Evolutionary conservation across 1,140 invertebrate genomes (phyloP).

Genomic region (Adelges cooleyi): DNA sequence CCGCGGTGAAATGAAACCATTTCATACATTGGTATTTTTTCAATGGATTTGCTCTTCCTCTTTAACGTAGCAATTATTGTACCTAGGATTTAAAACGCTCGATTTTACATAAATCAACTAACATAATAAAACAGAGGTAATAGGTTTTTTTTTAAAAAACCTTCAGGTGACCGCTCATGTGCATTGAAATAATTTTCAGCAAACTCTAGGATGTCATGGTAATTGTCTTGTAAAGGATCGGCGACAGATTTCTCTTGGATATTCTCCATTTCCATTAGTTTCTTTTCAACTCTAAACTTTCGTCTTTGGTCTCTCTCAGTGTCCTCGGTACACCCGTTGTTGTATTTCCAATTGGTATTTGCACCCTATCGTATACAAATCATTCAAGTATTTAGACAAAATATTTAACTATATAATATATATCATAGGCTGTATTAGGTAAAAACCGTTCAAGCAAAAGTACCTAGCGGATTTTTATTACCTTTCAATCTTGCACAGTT

Average conservation of each 20-base stretch:
- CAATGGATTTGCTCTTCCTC: constrained; percentile 61
- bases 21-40: constrained; percentile 76
- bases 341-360: constrained; percentile 4
- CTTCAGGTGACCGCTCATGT: constrained; percentile 52
- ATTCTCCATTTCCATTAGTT: constrained; percentile 60
- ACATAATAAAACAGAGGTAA: background rate
- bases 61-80: constrained; percentile 83
- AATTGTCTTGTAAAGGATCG: constrained; percentile 36
- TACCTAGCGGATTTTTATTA: too few species aligned
- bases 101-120: too few species aligned
- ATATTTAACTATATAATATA: too few species aligned
- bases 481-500: too few species aligned
- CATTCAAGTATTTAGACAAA: too few species aligned
- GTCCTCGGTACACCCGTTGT: constrained; percentile 30
- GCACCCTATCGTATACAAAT: background rate
- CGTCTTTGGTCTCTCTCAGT: constrained; percentile 58
- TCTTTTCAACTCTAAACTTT: constrained; percentile 71
- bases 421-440: too few species aligned
- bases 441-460: too few species aligned
- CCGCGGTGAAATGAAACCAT: constrained; percentile 84
- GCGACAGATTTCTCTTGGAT: constrained; percentile 42
- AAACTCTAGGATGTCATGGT: constrained; percentile 82
- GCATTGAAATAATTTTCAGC: constrained; percentile 87
- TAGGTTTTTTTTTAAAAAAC: background rate
- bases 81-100: constrained; percentile 36